phyloP scores from a whole-genome alignment of 2,113 vertebrate genomes.

The Catharus minimus region DNA sequence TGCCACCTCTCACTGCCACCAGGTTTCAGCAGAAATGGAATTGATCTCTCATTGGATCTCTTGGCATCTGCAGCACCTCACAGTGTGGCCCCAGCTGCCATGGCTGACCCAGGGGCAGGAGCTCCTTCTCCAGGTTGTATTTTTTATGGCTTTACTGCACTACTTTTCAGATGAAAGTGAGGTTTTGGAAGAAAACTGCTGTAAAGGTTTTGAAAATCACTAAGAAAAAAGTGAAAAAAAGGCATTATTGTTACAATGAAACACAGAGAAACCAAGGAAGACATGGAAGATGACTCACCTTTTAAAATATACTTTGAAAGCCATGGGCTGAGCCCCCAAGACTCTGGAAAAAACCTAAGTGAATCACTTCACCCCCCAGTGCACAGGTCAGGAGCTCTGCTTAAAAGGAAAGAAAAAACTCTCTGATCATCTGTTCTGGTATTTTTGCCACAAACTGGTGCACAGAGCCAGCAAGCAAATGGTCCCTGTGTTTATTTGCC shows the following conservation, averaged over 20 bases:
- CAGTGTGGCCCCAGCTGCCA: neutral
- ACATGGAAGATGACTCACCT: neutral
- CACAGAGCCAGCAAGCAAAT: slow-evolving; percentile 10
- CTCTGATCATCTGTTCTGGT: slow-evolving; percentile 21
- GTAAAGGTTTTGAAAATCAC: neutral
- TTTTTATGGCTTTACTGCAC: neutral
- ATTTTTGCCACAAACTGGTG: slow-evolving; percentile 12
- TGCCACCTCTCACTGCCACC: neutral
- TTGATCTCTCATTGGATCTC: accelerated
- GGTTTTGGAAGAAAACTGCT: neutral
- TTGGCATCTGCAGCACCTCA: neutral
- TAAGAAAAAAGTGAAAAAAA: neutral
- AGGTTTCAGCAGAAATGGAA: neutral
- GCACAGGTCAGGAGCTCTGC: slow-evolving; percentile 21
- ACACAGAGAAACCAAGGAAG: neutral
- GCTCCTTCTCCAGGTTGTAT: neutral
- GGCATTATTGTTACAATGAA: neutral
- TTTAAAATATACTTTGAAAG: neutral
- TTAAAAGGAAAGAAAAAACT: neutral
- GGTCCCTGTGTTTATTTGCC: slow-evolving; percentile 6
- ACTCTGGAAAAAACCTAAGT: neutral
- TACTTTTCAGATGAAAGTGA: neutral
- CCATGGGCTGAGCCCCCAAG: neutral
- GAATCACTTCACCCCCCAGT: slow-evolving; percentile 25
- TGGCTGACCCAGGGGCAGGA: neutral